Percentiles rank a stretch among this genome's conserved stretches.
phyloP scores from a whole-genome alignment of 2,888 invertebrate genomes.

The Eristalis intricaria region DNA sequence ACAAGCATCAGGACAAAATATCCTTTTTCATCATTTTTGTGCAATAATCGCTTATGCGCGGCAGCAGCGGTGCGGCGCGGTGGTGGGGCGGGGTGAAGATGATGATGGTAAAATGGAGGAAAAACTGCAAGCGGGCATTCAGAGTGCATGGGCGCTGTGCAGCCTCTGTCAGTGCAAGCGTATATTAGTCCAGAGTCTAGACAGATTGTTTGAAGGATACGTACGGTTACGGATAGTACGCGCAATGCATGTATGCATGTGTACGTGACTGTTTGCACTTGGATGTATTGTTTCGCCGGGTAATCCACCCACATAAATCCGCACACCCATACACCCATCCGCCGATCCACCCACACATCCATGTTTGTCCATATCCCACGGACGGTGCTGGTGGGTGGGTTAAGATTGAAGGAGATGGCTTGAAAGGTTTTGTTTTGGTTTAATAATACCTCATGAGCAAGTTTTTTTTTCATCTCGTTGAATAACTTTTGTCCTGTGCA shows the following conservation, averaged over 20 bases:
- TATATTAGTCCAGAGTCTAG: slow-evolving; percentile 68
- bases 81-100: background rate
- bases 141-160: slow-evolving; percentile 18
- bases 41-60: slow-evolving; percentile 56
- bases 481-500: slow-evolving; percentile 61
- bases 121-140: slow-evolving; percentile 55
- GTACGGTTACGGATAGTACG: background rate
- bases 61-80: background rate
- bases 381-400: background rate
- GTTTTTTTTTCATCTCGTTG: slow-evolving; percentile 18
- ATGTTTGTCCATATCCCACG: background rate
- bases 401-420: slow-evolving; percentile 43
- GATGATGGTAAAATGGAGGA: background rate
- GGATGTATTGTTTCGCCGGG: slow-evolving; percentile 7
- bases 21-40: slow-evolving; percentile 54
- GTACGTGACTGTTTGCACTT: slow-evolving; percentile 11
- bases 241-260: background rate
- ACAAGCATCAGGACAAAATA: slow-evolving; percentile 49
- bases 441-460: slow-evolving; percentile 45
- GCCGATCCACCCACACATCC: background rate
- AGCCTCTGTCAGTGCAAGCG: slow-evolving; percentile 40
- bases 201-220: slow-evolving; percentile 64
- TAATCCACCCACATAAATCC: slow-evolving; percentile 37
- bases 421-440: slow-evolving; percentile 69
- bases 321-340: background rate